phyloP scores from a whole-genome alignment of 2,888 invertebrate species.

The Germaria angustata region DNA sequence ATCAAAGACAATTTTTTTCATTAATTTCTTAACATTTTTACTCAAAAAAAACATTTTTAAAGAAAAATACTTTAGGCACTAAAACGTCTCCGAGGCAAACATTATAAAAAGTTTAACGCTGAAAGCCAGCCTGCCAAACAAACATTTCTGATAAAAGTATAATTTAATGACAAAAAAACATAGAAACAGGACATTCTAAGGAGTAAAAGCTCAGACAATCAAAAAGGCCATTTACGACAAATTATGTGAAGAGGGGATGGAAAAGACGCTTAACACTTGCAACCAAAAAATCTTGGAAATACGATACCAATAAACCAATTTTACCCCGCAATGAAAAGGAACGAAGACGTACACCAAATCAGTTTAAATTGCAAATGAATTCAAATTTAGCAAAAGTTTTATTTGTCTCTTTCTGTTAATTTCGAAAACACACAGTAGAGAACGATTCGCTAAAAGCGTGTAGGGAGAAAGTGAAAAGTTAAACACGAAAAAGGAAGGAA shows the following conservation, averaged over 20 bases:
- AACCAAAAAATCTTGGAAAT: neutral
- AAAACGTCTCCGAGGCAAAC: neutral
- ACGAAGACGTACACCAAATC: constrained; percentile 18
- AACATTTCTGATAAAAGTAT: neutral
- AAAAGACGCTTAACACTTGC: neutral
- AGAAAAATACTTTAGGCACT: neutral
- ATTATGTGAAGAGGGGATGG: neutral
- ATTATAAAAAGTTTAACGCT: constrained; percentile 9
- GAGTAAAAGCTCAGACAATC: constrained; percentile 38
- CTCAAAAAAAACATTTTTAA: neutral
- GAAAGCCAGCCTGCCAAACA: neutral
- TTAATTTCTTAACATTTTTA: constrained; percentile 4
- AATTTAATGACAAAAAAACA: neutral
- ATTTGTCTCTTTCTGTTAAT: no score
- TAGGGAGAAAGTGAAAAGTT: neutral
- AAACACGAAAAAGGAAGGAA: neutral
- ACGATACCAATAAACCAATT: constrained; percentile 62
- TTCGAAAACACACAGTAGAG: no score
- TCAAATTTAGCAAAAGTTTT: neutral
- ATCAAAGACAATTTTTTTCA: neutral
- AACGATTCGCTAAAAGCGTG: neutral
- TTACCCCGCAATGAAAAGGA: neutral
- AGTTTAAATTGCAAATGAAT: constrained; percentile 38
- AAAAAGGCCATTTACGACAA: constrained; percentile 42
- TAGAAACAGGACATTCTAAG: constrained; percentile 7